Evolutionary conservation across 2,797 vertebrate genomes (phyloP), one percentile per base, ranked within the genome.

Genomic region (Ptychobarbus kaznakovi): DNA sequence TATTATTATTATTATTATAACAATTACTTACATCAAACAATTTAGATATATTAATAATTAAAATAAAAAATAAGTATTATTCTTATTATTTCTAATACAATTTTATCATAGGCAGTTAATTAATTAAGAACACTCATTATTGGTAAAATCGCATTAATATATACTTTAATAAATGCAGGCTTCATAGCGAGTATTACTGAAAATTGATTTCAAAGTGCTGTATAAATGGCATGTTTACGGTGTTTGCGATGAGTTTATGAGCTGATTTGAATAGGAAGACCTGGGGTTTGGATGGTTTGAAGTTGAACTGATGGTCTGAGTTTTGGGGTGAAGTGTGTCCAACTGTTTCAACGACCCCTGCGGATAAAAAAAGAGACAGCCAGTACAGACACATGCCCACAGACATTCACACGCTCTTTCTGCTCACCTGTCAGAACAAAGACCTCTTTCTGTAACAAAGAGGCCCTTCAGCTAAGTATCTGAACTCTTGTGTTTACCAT

Each of bases 391-490:
- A n/a, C 44, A 28, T 38, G 28, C 28, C 51, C 79, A 51, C 20
- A 53, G 22, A 38, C 58, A 51, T 8, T 51, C 28, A 75, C 79
- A 28, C 6, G 0, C 22, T 72, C 51, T 46, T 18, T 42, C 32
- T 66, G 35, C 13, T 76, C 44, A 32, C 40, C 38, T 58, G 61
- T 86, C 56, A n/a, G 56, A 20, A 74, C 81, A 49, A 46, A 74
- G 11, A 25, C n/a, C 15, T 78, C 22, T 38, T n/a, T 38, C 74
- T 40, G 58, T 63, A 63, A 25, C 58, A 40, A 58, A 56, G 74
- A 56, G 74, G 32, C 49, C 11, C 35, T 58, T n/a, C 7, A 77
- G 35, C 18, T 4, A n/a, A 16, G 32, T 38, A 56, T 35, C 51
- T n/a, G 12, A n/a, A 10, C 28, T 32, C 13, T 32, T 32, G 28